Base-by-base conservation (phyloP, 2,113 vertebrate species). In the Canis aureus region DNA sequence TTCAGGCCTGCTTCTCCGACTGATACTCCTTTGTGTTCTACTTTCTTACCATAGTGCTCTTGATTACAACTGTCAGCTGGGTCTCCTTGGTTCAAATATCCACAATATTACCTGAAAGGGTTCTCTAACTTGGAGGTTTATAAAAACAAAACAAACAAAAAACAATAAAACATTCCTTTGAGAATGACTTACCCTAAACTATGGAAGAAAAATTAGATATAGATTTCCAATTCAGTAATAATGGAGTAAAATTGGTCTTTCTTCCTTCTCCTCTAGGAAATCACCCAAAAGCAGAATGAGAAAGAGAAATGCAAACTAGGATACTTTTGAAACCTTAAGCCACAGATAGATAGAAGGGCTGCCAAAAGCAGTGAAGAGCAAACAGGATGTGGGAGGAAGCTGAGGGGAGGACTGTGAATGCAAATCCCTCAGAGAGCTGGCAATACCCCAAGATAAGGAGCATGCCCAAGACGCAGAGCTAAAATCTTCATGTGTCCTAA, bases 281-380 rank as follows among this genome's bases (percentile, higher is more conserved):
- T 57, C 55, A 92, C 60, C 57, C 25, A 49, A 82, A 90, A 90
- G 43, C 83, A 92, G 95, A 93, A 94, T 62, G 71, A 89, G 64
- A 95, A 94, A 88, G n/a, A 91, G 76, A 96, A 89, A 92, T 35
- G 17, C 27, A 73, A 85, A 49, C 66, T 93, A 93, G 78, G 57
- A 32, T 89, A 57, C 60, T 35, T 60, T 43, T 35, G 62, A 85
- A 94, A 95, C 62, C n/a, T 67, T 35, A 82, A 96, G 13, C 71
- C 73, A 59, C 85, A 88, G 29, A 82, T 27, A 92, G 92, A 89
- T 27, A 67, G 69, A 87, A 62, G 15, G 55, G 55, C 27, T 95
- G 51, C 74, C 55, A 67, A 94, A 74, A 85, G 81, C 80, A 91
- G 32, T 43, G 66, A 85, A 66, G 69, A 84, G 57, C 88, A 97